Conservation (phyloP, 2,113 vertebrate species). For the Aptenodytes forsteri region DNA sequence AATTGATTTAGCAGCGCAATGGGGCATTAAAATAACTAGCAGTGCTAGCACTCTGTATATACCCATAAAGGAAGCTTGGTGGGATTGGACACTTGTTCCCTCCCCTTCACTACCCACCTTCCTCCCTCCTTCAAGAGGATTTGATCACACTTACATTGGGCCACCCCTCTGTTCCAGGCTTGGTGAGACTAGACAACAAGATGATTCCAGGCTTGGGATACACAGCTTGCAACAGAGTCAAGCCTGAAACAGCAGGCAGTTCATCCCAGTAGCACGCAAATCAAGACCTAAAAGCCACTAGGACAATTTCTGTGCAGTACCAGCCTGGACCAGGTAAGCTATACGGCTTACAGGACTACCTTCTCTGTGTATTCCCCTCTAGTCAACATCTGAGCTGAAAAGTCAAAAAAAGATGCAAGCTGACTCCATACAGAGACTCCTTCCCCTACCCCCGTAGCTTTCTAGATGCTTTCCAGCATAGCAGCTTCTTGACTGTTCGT, state of each 20-base stretch:
- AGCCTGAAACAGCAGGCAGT: not conserved
- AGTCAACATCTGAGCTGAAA: not conserved
- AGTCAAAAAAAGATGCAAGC: accelerated
- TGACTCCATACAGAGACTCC: not conserved
- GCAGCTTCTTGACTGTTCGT: not conserved
- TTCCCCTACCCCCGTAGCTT: not conserved
- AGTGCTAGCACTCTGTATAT: not conserved
- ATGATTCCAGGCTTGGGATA: not conserved
- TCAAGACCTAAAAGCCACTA: not conserved
- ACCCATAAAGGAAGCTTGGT: not conserved
- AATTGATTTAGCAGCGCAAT: not conserved
- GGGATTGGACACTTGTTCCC: not conserved
- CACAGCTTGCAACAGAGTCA: not conserved
- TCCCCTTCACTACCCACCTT: not conserved
- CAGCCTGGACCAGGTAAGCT: not conserved
- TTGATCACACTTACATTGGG: not conserved
- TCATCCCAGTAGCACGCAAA: not conserved
- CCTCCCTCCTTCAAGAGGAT: not conserved
- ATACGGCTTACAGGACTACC: not conserved
- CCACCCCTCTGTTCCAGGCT: not conserved
- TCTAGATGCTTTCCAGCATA: not conserved
- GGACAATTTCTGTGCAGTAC: not conserved
- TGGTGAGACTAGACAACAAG: not conserved
- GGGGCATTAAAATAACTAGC: not conserved
- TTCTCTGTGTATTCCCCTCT: too few species aligned